A percentile compares a stretch with the other conserved stretches of the same genome.
Evolutionary conservation across 1,140 invertebrate genomes (phyloP).

Genomic region (Drosophila lini): DNA sequence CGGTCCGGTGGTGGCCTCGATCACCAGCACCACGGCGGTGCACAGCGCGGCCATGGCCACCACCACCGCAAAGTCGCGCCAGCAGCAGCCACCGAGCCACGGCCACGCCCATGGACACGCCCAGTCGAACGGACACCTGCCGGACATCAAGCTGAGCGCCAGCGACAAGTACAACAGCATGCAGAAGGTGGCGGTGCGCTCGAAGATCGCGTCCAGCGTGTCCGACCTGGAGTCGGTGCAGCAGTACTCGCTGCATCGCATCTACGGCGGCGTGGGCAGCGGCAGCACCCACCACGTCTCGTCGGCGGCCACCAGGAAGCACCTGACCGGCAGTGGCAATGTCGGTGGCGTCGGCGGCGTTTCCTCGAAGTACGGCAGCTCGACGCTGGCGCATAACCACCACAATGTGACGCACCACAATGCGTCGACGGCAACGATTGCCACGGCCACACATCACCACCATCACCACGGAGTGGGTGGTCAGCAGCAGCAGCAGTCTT

Average conservation of each 20-base stretch:
- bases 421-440: slow-evolving; percentile 74
- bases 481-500: slow-evolving; percentile 20
- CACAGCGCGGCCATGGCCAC: slow-evolving; percentile 78
- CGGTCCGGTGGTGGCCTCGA: slow-evolving; percentile 75
- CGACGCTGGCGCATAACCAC: slow-evolving; percentile 72
- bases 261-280: slow-evolving; percentile 69
- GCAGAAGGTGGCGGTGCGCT: slow-evolving; percentile 82
- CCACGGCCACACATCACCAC: slow-evolving; percentile 67
- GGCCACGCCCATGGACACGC: slow-evolving; percentile 55
- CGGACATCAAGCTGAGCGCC: slow-evolving; percentile 80
- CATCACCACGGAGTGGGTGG: slow-evolving; percentile 57
- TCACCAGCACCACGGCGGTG: slow-evolving; percentile 79
- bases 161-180: slow-evolving; percentile 83
- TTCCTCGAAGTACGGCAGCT: slow-evolving; percentile 66
- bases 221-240: slow-evolving; percentile 82
- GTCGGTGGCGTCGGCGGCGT: slow-evolving; percentile 13
- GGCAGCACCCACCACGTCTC: slow-evolving; percentile 73
- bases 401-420: slow-evolving; percentile 77
- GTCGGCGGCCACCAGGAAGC: slow-evolving; percentile 74
- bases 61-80: slow-evolving; percentile 57
- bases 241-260: slow-evolving; percentile 80
- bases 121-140: slow-evolving; percentile 78
- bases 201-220: slow-evolving; percentile 81
- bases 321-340: slow-evolving; percentile 56
- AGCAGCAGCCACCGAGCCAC: slow-evolving; percentile 49